phyloP scores from a whole-genome alignment of 2,888 invertebrate species.

The Erebia aethiops region DNA sequence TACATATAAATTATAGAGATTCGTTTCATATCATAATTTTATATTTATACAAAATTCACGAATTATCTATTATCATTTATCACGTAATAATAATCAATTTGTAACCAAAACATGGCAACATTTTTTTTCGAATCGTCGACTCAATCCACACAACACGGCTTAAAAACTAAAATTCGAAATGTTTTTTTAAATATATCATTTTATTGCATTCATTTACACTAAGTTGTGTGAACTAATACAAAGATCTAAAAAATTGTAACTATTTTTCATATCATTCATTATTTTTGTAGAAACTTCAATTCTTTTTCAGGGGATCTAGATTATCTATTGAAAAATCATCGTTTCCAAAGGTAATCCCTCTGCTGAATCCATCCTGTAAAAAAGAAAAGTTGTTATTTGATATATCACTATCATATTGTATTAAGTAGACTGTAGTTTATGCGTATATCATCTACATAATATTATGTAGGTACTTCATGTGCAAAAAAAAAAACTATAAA shows the following conservation, averaged over 20 bases:
- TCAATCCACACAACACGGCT: slow-evolving; percentile 60
- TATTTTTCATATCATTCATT: slow-evolving; percentile 42
- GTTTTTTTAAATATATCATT: slow-evolving; percentile 47
- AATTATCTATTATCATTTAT: slow-evolving; percentile 69
- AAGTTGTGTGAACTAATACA: slow-evolving; percentile 63
- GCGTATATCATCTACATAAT: no score
- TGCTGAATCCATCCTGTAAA: slow-evolving; percentile 93
- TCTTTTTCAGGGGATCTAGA: slow-evolving; percentile 94
- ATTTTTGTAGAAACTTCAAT: slow-evolving; percentile 60
- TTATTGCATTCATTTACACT: slow-evolving; percentile 57
- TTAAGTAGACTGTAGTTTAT: no score
- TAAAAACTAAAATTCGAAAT: slow-evolving; percentile 51
- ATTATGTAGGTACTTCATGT: no score
- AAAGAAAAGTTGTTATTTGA: slow-evolving; percentile 42
- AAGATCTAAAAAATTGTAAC: slow-evolving; percentile 52
- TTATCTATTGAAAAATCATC: slow-evolving; percentile 97
- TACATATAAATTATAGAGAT: background rate
- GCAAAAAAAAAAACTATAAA: background rate
- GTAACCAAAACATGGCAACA: slow-evolving; percentile 79
- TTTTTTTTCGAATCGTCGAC: slow-evolving; percentile 46
- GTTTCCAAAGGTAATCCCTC: slow-evolving; percentile 93
- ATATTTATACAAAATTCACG: slow-evolving; percentile 53
- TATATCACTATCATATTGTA: no score
- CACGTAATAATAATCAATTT: slow-evolving; percentile 57
- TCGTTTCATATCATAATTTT: background rate